Base-by-base conservation (phyloP, 1,140 invertebrate species). In the Drosophila tropicalis region DNA sequence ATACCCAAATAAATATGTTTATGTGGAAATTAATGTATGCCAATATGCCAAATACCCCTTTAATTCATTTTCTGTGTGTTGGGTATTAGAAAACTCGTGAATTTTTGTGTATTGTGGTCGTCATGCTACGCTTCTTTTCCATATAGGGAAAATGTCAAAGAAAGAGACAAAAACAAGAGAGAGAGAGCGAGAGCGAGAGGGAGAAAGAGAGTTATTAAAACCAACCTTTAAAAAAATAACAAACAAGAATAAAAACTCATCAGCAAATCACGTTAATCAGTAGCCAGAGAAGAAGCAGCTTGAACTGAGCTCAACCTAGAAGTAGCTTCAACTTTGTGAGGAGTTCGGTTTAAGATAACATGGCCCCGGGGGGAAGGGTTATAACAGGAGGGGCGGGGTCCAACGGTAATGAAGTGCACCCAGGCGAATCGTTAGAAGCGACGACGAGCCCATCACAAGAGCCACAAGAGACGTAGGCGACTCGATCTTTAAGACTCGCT, bases 231-330 rank as follows among this genome's bases (percentile, higher is more conserved):
- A 66, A 15, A 56, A 67, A n/a, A 73, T 29, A 29, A 68, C 62
- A 12, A 65, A 66, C 10, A 41, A 67, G 19, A 39, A 62, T 15
- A 66, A 65, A 77, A 71, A 67, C 67, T 70, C 79, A 72, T 81
- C 70, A 81, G 67, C 69, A 79, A 79, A 81, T 81, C 79, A 76
- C 70, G 76, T 81, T 82, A 80, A 80, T 77, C 79, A 77, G 70
- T 76, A 19, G 17, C 25, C 69, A 69, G 56, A 67, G 63, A 65
- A 67, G 70, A 74, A 77, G 71, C 68, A 22, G 44, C n/a, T 51
- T 67, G 60, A 61, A 62, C 34, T 22, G 22, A 36, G 34, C 9
- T 57, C 19, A 22, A 12, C 17, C 5, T 29, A 39, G 34, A 9
- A 36, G 34, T 12, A 36, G 34, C 34, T 10, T 9, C 34, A 36